Conservation (phyloP, 2,888 invertebrate species). For the Phasia obesa region DNA sequence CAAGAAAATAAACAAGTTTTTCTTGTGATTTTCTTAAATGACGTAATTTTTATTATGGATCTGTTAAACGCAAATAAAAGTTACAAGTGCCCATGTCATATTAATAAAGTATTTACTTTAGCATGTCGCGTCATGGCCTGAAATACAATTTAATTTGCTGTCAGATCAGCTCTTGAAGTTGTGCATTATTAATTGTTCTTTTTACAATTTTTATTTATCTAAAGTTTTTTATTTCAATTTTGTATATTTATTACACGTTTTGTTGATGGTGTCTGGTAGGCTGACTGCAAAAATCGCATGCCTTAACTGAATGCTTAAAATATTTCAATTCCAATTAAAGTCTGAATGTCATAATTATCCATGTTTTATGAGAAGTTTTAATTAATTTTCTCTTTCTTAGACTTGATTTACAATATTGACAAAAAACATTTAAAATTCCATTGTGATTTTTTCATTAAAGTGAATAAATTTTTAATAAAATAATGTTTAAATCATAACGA, state of each 20-base stretch:
- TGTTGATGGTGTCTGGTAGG: neutral
- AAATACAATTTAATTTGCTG: constrained; percentile 32
- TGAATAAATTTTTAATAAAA: constrained; percentile 15
- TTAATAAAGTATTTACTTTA: constrained; percentile 19
- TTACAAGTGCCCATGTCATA: constrained; percentile 9
- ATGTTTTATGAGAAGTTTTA: constrained; percentile 42
- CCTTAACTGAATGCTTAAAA: constrained; percentile 15
- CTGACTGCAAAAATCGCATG: neutral
- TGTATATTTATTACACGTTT: constrained; percentile 7
- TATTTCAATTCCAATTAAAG: constrained; percentile 19
- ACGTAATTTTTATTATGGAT: constrained; percentile 27
- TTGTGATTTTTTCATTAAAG: neutral
- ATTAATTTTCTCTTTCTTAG: constrained; percentile 23
- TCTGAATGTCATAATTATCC: constrained; percentile 50
- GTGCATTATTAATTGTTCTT: constrained; percentile 52
- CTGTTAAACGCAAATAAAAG: constrained; percentile 24
- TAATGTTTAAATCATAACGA: constrained; percentile 31
- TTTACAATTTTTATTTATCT: neutral
- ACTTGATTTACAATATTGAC: constrained; percentile 54
- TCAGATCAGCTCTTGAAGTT: constrained; percentile 56
- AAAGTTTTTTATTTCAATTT: too few relatives aligned
- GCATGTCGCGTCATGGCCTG: neutral
- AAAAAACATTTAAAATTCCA: constrained; percentile 52
- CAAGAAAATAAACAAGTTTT: constrained; percentile 42
- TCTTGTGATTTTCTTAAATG: constrained; percentile 31